phyloP scores from a whole-genome alignment of 2,797 vertebrate genomes.

The Eupleurogrammus muticus region DNA sequence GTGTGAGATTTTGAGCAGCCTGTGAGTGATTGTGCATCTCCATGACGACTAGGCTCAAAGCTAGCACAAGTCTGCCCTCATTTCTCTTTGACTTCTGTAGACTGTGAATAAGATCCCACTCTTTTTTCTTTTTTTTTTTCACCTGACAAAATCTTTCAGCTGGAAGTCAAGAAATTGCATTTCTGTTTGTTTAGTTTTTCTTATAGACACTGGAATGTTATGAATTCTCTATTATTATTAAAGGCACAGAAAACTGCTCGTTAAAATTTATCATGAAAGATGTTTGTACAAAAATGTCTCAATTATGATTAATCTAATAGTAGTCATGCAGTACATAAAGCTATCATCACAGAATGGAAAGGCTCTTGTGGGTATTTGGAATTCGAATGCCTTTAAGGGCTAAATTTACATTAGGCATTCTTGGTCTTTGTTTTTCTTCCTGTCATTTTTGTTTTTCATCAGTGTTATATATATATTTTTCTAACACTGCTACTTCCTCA shows the following conservation, averaged over 20 bases:
- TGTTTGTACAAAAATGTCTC: background rate
- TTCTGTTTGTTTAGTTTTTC: background rate
- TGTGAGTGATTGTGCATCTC: conserved; percentile 12
- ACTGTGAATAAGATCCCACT: background rate
- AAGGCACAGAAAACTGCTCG: conserved; percentile 21
- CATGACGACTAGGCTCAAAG: background rate
- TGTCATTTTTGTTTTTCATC: conserved; percentile 2
- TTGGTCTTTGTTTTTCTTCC: background rate
- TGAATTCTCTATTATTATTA: background rate
- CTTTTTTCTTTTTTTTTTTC: background rate
- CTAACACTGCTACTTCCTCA: background rate
- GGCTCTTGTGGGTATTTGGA: conserved; percentile 9
- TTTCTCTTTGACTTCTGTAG: background rate
- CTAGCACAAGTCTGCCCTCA: background rate
- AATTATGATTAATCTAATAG: conserved; percentile 12
- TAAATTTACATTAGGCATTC: conserved; percentile 30
- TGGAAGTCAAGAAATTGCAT: background rate
- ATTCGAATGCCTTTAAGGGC: conserved; percentile 15
- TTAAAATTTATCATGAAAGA: conserved; percentile 26
- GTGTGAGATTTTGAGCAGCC: conserved; percentile 24
- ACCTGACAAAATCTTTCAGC: background rate
- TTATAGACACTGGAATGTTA: no score
- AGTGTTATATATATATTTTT: conserved; percentile 3
- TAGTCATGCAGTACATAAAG: conserved; percentile 31
- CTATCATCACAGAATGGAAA: conserved; percentile 25